Base-by-base conservation (phyloP, 2,113 vertebrate species). In the Sylvilagus bachmani region DNA sequence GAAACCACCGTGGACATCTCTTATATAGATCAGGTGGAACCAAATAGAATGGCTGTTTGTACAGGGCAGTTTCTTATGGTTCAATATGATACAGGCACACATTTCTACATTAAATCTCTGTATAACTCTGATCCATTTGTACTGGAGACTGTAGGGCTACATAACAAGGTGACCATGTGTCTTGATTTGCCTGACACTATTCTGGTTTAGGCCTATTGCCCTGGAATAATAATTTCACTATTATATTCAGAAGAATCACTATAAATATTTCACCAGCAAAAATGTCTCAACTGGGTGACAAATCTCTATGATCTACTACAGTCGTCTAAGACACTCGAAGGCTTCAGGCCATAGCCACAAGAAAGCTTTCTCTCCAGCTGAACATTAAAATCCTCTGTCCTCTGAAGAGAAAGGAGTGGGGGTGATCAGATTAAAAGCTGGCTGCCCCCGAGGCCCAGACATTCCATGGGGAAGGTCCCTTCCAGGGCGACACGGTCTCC, bases 231-330 rank as follows among this genome's bases (percentile, higher is more conserved):
- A 92, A 83, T 53, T 61, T 82, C 71, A 83, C 55, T n/a, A 71
- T 29, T 73, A 58, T 49, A 51, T 49, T 82, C 19, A 53, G 12
- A 53, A 53, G 12, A 53, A 19, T 27, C 66, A 73, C 49, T 87
- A 61, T 49, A 80, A 94, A 69, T 62, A 80, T 61, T 75, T 58
- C 53, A 51, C 66, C 64, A 33, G 58, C 44, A 44, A 36, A 91
- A 33, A 5, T 71, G 8, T 51, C 49, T 62, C 13, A 25, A 2
- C 84, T 88, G 25, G 12, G 61, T 91, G 31, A 66, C 1, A 86
- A 91, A 81, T 11, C 17, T 88, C 67, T 70, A 9, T n/a, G 25
- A 90, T 64, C 38, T 88, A 66, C 61, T 90, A 64, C 90, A 85
- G 62, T 89, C n/a, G 29, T 55, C 27, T 55, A 66, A 62, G 69